Percentiles rank a stretch among this genome's conserved stretches.
These are phyloP conservation scores for Alaudala cheleensis DNA, from an alignment of 2,113 vertebrate species.

Conservation along the genomic window DNA sequence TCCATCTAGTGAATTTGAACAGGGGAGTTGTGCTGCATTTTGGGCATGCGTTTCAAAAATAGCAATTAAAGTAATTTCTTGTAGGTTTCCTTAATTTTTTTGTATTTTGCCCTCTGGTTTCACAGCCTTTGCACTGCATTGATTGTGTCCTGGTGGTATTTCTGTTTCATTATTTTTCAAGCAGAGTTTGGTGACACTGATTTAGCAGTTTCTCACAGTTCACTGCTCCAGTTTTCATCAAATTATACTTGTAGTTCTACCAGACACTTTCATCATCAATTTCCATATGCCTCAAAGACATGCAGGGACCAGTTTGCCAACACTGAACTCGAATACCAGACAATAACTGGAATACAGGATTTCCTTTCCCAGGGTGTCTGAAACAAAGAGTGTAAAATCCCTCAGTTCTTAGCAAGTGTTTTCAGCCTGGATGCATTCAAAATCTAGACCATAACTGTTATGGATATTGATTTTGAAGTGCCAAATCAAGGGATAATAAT, in stretches of 20 bases:
- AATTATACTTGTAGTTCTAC: constrained; percentile 74
- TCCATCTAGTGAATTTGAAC: constrained; percentile 56
- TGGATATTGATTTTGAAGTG: background rate
- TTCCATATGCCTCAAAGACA: constrained; percentile 77
- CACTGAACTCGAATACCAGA: constrained; percentile 42
- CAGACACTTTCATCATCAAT: constrained; percentile 73
- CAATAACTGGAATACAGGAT: constrained; percentile 18
- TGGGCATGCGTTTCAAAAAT: constrained; percentile 56
- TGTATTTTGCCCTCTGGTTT: constrained; percentile 41
- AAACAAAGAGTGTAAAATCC: constrained; percentile 17
- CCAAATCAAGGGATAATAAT: constrained; percentile 12
- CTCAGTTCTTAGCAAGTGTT: background rate
- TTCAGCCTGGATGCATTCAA: background rate
- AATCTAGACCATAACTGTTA: background rate
- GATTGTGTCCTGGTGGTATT: constrained; percentile 49
- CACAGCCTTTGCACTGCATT: constrained; percentile 11
- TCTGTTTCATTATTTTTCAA: constrained; percentile 74
- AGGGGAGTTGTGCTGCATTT: constrained; percentile 41
- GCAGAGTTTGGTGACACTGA: constrained; percentile 72
- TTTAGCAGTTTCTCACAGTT: constrained; percentile 78
- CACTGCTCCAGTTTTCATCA: constrained; percentile 77
- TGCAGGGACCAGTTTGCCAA: constrained; percentile 61
- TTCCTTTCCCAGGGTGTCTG: constrained; percentile 19
- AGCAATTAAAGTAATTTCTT: constrained; percentile 34
- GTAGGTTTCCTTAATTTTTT: constrained; percentile 31